phyloP scores from a whole-genome alignment of 2,888 invertebrate species.

The Rhodophaea formosa region DNA sequence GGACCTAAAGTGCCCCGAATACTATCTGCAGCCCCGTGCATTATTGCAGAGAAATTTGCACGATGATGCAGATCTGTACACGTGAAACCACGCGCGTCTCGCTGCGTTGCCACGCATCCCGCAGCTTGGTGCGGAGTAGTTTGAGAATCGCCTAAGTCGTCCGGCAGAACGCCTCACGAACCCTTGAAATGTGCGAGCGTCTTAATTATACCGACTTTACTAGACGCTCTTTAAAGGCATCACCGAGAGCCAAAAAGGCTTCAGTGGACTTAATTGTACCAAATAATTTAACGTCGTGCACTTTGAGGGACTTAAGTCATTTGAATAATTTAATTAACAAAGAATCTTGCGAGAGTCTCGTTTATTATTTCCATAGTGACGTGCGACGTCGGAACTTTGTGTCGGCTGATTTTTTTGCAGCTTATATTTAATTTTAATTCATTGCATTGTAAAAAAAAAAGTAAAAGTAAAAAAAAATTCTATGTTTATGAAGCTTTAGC shows the following conservation, averaged over 20 bases:
- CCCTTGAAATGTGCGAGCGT: constrained; percentile 30
- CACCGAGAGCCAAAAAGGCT: constrained; percentile 47
- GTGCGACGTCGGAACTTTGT: constrained; percentile 35
- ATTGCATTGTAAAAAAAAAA: background rate
- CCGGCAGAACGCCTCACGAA: background rate
- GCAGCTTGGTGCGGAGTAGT: no score
- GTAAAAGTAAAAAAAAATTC: no score
- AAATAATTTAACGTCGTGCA: constrained; percentile 61
- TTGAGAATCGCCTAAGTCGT: background rate
- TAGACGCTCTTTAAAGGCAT: constrained; percentile 43
- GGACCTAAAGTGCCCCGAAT: no score
- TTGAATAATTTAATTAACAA: constrained; percentile 66
- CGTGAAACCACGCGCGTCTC: no score
- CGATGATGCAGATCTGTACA: no score
- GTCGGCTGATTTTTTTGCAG: constrained; percentile 29
- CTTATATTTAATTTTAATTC: background rate
- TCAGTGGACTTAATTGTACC: constrained; percentile 50
- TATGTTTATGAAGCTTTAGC: no score
- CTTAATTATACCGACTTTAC: constrained; percentile 41
- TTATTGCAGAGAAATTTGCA: no score
- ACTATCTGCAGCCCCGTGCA: no score
- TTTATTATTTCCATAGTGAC: constrained; percentile 48
- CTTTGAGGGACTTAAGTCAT: constrained; percentile 55
- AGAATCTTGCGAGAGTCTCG: constrained; percentile 46
- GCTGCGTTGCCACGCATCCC: no score